These are phyloP conservation scores for Peromyscus attwateri DNA, from an alignment of 2,797 vertebrate species.

Conservation along the genomic window DNA sequence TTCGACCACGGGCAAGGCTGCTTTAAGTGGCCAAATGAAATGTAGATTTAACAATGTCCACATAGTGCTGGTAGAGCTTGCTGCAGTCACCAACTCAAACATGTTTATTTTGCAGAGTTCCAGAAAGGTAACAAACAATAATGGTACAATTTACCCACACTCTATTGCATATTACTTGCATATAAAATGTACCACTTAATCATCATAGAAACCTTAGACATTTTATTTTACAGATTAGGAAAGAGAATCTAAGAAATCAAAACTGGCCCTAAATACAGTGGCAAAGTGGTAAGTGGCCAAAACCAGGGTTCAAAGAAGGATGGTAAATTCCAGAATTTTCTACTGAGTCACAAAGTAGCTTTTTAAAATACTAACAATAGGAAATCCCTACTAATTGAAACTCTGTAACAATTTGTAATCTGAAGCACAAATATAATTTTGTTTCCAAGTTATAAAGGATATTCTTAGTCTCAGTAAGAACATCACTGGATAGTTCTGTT, in stretches of 20 bases:
- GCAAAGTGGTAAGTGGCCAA: slow-evolving; percentile 42
- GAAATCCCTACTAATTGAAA: slow-evolving; percentile 53
- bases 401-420: slow-evolving; percentile 37
- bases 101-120: slow-evolving; percentile 18
- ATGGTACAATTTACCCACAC: neutral
- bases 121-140: slow-evolving; percentile 46
- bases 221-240: slow-evolving; percentile 37
- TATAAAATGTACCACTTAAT: slow-evolving; percentile 8
- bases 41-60: neutral
- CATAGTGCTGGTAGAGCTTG: neutral
- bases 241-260: slow-evolving; percentile 32
- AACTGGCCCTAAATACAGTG: neutral
- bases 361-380: slow-evolving; percentile 58
- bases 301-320: slow-evolving; percentile 33
- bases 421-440: slow-evolving; percentile 56
- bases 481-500: slow-evolving; percentile 20
- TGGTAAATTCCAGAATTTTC: slow-evolving; percentile 64
- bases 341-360: slow-evolving; percentile 45
- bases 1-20: neutral
- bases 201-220: slow-evolving; percentile 4
- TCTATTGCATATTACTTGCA: slow-evolving; percentile 14
- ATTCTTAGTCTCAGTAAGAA: slow-evolving; percentile 45
- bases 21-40: slow-evolving; percentile 30
- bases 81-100: slow-evolving; percentile 34
- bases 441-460: slow-evolving; percentile 57